Evolutionary conservation across 2,797 vertebrate genomes (phyloP).

Genomic region (Gymnoscopelus braueri): DNA sequence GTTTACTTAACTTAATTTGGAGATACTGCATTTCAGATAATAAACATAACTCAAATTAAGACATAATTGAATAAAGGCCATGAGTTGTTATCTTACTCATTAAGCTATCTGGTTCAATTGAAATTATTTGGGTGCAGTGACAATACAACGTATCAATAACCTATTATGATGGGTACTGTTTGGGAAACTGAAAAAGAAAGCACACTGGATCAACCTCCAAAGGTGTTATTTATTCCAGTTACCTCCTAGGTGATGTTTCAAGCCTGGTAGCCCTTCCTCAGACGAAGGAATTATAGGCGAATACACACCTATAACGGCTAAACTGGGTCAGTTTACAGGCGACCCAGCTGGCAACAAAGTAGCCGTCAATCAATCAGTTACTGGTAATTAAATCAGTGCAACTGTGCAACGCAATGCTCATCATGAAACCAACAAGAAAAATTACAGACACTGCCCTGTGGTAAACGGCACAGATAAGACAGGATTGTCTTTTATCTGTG

Average conservation of each 20-base stretch:
- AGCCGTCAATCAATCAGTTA: too few species aligned
- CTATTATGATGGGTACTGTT: slow-evolving; percentile 12
- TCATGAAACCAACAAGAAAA: too few species aligned
- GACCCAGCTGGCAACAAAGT: too few species aligned
- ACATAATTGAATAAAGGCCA: not conserved
- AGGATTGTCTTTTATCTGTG: too few species aligned
- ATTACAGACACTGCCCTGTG: too few species aligned
- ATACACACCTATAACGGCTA: too few species aligned
- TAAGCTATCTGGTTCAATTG: not conserved
- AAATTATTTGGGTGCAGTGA: slow-evolving; percentile 21
- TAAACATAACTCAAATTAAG: slow-evolving; percentile 14
- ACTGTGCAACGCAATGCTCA: too few species aligned
- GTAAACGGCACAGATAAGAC: too few species aligned
- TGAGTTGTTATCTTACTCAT: not conserved
- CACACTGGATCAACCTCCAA: not conserved
- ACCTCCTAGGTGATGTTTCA: not conserved
- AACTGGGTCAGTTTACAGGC: too few species aligned
- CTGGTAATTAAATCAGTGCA: too few species aligned
- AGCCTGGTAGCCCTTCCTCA: too few species aligned
- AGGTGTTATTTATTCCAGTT: not conserved
- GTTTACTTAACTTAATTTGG: not conserved
- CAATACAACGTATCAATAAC: not conserved
- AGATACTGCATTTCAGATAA: not conserved
- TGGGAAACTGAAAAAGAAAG: not conserved
- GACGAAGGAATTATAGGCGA: too few species aligned